A percentile compares a stretch with the other conserved stretches of the same genome.
phyloP scores from a whole-genome alignment of 2,113 vertebrate species.

The Tyto alba region DNA sequence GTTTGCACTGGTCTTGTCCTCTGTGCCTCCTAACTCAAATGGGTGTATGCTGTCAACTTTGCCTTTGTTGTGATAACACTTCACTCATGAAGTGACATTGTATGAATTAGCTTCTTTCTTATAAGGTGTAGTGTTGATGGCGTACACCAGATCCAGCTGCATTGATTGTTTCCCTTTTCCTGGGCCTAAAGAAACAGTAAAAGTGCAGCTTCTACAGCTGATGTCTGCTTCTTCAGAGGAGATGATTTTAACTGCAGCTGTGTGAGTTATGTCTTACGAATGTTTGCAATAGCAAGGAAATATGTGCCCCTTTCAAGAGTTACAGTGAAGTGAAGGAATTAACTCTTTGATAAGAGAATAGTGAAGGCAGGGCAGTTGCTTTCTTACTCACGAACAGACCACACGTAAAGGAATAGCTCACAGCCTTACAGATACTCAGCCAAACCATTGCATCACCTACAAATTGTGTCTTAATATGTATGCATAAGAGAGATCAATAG shows the following conservation, averaged over 20 bases:
- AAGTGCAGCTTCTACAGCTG: background rate
- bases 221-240: background rate
- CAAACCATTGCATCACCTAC: background rate
- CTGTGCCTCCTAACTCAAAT: background rate
- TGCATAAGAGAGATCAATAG: background rate
- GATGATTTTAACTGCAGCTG: background rate
- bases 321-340: background rate
- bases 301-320: fast-evolving
- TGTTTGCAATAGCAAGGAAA: background rate
- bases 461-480: background rate
- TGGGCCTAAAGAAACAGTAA: background rate
- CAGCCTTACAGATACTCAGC: background rate
- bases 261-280: background rate
- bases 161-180: background rate
- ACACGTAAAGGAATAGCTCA: background rate
- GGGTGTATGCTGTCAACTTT: background rate
- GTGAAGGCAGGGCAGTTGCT: background rate
- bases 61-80: background rate
- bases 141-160: background rate
- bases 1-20: background rate
- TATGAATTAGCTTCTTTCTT: background rate
- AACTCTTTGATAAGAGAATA: background rate
- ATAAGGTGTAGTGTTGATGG: background rate
- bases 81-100: background rate
- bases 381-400: background rate